Percentiles rank a stretch among this genome's conserved stretches.
Evolutionary conservation across 2,113 vertebrate genomes (phyloP).

Genomic region (Oryzias curvinotus): DNA sequence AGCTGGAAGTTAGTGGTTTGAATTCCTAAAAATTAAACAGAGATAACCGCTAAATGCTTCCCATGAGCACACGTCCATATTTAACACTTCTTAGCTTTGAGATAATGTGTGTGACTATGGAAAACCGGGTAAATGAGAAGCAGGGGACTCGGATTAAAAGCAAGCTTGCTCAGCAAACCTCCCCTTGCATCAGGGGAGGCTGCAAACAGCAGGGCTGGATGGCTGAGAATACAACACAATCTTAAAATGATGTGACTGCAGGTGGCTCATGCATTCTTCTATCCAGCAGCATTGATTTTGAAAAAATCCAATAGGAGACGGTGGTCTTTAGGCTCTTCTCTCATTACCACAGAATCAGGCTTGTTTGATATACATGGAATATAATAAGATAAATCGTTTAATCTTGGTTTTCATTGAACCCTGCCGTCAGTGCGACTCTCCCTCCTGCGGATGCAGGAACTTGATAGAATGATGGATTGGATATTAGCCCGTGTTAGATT

Average conservation of each 20-base stretch:
- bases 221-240: background rate
- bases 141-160: conserved; percentile 7
- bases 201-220: conserved; percentile 19
- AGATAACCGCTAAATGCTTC: too few relatives aligned
- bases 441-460: conserved; percentile 20
- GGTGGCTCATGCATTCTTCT: conserved; percentile 56
- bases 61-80: background rate
- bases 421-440: conserved; percentile 43
- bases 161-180: conserved; percentile 32
- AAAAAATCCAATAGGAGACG: conserved; percentile 62
- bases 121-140: conserved; percentile 35
- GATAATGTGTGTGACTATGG: conserved; percentile 27
- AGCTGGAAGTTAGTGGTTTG: conserved; percentile 14
- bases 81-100: conserved; percentile 3
- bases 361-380: conserved; percentile 69
- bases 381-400: conserved; percentile 72
- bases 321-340: conserved; percentile 38
- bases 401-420: conserved; percentile 67
- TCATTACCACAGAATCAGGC: conserved; percentile 55
- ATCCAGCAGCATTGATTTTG: conserved; percentile 61
- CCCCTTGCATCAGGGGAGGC: conserved; percentile 13
- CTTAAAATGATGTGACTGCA: conserved; percentile 46
- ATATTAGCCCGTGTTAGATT: conserved; percentile 51
- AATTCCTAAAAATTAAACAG: conserved; percentile 29
- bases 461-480: conserved; percentile 70